Evolutionary conservation across 2,797 vertebrate genomes (phyloP).

Genomic region (Galaxias olidus): DNA sequence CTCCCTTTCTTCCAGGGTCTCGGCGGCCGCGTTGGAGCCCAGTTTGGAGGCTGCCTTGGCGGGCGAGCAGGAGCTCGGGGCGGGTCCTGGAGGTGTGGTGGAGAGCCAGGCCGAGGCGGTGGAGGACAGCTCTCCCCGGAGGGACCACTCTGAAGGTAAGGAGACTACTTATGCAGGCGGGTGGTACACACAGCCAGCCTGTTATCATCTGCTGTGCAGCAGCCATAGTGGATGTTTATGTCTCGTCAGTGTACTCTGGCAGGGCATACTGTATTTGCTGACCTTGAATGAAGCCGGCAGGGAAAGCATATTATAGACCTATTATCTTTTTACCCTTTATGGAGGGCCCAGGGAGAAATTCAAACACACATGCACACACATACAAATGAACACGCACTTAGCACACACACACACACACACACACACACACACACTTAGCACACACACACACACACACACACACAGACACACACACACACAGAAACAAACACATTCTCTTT

Average conservation of each 20-base stretch:
- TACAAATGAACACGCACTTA: too few relatives aligned
- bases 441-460: constrained; percentile 7
- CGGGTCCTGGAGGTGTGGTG: constrained; percentile 20
- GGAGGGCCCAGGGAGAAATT: constrained; percentile 38
- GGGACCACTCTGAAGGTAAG: constrained; percentile 65
- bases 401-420: constrained; percentile 8
- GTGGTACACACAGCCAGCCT: too few relatives aligned
- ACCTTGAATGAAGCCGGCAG: constrained; percentile 59
- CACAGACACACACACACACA: constrained; percentile 8
- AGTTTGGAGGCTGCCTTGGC: constrained; percentile 19
- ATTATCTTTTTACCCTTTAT: constrained; percentile 43
- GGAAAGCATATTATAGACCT: constrained; percentile 43
- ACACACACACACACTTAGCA: constrained; percentile 9
- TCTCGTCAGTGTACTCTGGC: constrained; percentile 30
- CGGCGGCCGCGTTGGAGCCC: constrained; percentile 19
- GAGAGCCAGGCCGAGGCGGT: constrained; percentile 29
- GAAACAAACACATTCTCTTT: constrained; percentile 15
- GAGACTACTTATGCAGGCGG: constrained; percentile 44
- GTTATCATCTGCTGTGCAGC: too few relatives aligned
- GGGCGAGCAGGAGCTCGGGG: constrained; percentile 37
- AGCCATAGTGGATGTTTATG: too few relatives aligned
- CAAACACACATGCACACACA: constrained; percentile 8
- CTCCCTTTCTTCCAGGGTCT: constrained; percentile 56
- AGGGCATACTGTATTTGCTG: constrained; percentile 34
- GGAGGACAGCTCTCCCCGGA: constrained; percentile 35